Evolutionary conservation across 2,888 invertebrate genomes (phyloP).

Genomic region (Furcula furcula): DNA sequence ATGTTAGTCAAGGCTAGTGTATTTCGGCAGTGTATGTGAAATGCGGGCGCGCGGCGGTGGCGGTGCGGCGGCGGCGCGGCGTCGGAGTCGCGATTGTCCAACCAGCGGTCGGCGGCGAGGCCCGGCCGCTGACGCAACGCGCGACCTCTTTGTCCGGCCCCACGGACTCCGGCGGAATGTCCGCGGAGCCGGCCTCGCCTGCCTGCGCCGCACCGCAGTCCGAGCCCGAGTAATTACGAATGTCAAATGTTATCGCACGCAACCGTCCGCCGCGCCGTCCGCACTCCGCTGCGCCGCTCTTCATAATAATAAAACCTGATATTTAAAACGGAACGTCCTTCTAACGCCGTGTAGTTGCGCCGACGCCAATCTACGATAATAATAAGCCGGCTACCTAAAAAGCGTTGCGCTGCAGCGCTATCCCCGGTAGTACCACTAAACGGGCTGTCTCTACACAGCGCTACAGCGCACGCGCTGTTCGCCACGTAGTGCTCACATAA

Average conservation of each 20-base stretch:
- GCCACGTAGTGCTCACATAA: conserved; percentile 78
- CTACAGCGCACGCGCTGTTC: conserved; percentile 56
- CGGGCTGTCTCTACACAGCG: conserved; percentile 51
- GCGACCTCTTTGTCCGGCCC: conserved; percentile 79
- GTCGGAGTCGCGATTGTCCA: conserved; percentile 36
- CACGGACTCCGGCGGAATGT: conserved; percentile 62
- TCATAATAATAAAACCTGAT: conserved; percentile 83
- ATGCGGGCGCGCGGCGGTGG: conserved; percentile 44
- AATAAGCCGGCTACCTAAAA: conserved; percentile 74
- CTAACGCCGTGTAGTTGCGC: conserved; percentile 83
- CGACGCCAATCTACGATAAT: conserved; percentile 83
- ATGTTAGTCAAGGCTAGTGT: conserved; percentile 62
- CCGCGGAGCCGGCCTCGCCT: conserved; percentile 60
- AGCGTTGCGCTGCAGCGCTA: conserved; percentile 67
- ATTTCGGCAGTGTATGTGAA: conserved; percentile 61
- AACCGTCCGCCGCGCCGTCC: conserved; percentile 78
- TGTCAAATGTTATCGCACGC: conserved; percentile 82
- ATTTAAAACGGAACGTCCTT: conserved; percentile 83
- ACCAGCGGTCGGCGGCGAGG: conserved; percentile 37
- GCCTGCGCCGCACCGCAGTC: conserved; percentile 46
- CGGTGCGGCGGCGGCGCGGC: conserved; percentile 29
- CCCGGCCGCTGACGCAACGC: conserved; percentile 67
- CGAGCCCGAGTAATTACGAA: conserved; percentile 79
- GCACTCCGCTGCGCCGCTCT: conserved; percentile 80
- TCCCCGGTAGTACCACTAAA: conserved; percentile 35